Evolutionary conservation across 2,888 invertebrate genomes (phyloP).

Genomic region (Tryphoninae sp.): DNA sequence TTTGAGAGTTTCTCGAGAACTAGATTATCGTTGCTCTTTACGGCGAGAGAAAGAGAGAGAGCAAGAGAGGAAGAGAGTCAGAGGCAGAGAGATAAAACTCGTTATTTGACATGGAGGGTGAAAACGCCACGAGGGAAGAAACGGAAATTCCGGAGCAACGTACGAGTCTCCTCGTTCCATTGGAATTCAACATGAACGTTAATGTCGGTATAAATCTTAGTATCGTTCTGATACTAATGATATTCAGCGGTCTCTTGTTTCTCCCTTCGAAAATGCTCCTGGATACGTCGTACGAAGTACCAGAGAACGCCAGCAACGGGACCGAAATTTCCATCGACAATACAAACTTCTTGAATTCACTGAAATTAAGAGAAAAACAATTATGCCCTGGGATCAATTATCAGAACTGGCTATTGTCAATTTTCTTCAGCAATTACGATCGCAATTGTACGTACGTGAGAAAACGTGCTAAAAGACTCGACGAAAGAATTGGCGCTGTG

Average conservation of each 20-base stretch:
- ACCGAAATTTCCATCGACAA: slow-evolving; percentile 8
- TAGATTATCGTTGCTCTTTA: background rate
- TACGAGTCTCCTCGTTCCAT: slow-evolving; percentile 20
- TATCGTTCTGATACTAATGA: slow-evolving; percentile 73
- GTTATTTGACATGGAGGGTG: slow-evolving; percentile 33
- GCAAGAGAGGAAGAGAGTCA: slow-evolving; percentile 41
- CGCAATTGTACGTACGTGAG: slow-evolving; percentile 72
- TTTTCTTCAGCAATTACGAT: slow-evolving; percentile 73
- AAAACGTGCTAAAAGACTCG: slow-evolving; percentile 24
- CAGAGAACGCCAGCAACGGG: slow-evolving; percentile 28
- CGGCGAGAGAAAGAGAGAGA: slow-evolving; percentile 46
- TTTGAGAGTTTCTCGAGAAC: background rate
- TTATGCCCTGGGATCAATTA: slow-evolving; percentile 72
- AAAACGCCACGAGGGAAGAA: slow-evolving; percentile 34
- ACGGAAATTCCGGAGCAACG: slow-evolving; percentile 24
- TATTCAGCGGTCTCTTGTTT: slow-evolving; percentile 74
- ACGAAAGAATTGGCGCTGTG: background rate
- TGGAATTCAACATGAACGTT: slow-evolving; percentile 54
- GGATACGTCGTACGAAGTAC: slow-evolving; percentile 69
- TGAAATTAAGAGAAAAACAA: slow-evolving; percentile 54
- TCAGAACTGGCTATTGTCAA: slow-evolving; percentile 67
- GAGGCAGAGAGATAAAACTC: slow-evolving; percentile 15
- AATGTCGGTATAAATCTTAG: slow-evolving; percentile 74
- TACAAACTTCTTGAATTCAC: slow-evolving; percentile 37
- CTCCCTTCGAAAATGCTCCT: slow-evolving; percentile 73